Percentiles rank a stretch among this genome's conserved stretches.
These are phyloP conservation scores for Drosophila pruinosa DNA, from an alignment of 1,140 invertebrate species.

Conservation along the genomic window DNA sequence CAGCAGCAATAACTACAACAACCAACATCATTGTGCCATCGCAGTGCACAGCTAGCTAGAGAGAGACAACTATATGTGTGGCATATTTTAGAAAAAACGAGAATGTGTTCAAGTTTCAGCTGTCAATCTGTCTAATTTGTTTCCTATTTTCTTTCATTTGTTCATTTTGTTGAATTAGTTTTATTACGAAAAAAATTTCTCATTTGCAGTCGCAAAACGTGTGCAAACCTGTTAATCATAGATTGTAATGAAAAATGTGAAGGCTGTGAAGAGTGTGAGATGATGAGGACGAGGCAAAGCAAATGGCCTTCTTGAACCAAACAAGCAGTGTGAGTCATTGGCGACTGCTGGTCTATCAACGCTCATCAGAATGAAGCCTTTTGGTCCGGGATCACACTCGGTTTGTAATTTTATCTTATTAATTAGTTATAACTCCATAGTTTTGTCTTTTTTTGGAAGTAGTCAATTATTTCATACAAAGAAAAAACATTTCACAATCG, in stretches of 20 bases:
- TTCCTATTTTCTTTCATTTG: conserved; percentile 45
- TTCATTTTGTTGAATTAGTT: conserved; percentile 73
- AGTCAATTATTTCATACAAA: conserved; percentile 28
- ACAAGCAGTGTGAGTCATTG: conserved; percentile 54
- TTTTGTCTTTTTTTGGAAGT: conserved; percentile 21
- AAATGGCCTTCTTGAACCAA: conserved; percentile 57
- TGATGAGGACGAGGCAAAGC: conserved; percentile 56
- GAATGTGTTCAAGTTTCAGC: conserved; percentile 21
- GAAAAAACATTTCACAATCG: conserved; percentile 33
- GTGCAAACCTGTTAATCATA: conserved; percentile 61
- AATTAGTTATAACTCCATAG: conserved; percentile 33
- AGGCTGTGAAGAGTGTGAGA: conserved; percentile 68
- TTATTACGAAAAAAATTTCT: conserved; percentile 82
- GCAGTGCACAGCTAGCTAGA: conserved; percentile 61
- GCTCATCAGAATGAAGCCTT: conserved; percentile 56
- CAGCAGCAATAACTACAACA: conserved; percentile 30
- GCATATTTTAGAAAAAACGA: conserved; percentile 17
- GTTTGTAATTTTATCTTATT: conserved; percentile 71
- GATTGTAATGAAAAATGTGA: conserved; percentile 64
- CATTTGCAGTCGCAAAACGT: conserved; percentile 81
- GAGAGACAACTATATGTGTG: conserved; percentile 53
- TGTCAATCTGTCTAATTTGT: conserved; percentile 28
- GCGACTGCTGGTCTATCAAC: conserved; percentile 53
- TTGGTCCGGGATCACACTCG: conserved; percentile 68
- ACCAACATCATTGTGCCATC: conserved; percentile 52